Evolutionary conservation across 1,140 invertebrate genomes (phyloP).

Genomic region (Nomia melanderi): DNA sequence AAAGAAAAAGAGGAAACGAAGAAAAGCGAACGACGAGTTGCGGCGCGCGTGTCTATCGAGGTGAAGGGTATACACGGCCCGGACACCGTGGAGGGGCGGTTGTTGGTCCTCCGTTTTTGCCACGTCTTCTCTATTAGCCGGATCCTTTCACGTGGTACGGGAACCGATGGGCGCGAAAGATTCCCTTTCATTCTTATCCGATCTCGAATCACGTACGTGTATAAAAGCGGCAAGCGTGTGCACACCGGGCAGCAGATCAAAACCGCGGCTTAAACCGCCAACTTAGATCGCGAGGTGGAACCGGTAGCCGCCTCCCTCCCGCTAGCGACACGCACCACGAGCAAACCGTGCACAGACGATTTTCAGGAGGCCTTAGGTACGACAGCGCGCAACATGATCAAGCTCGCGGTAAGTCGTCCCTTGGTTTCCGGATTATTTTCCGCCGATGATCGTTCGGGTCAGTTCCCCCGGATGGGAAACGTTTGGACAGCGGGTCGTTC

Average conservation of each 20-base stretch:
- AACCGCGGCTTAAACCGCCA: conserved; percentile 41
- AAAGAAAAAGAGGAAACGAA: conserved; percentile 49
- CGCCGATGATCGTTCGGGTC: neutral
- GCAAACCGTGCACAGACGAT: neutral
- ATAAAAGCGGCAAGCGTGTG: conserved; percentile 61
- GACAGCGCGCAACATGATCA: conserved; percentile 6
- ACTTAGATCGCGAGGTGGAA: conserved; percentile 29
- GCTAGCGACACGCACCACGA: neutral
- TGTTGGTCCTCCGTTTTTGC: conserved; percentile 46
- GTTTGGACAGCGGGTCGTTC: too few relatives aligned
- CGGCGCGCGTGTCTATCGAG: neutral
- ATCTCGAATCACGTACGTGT: conserved; percentile 56
- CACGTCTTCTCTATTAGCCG: conserved; percentile 39
- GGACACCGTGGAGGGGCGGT: neutral
- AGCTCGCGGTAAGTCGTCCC: conserved; percentile 34
- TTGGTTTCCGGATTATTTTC: neutral
- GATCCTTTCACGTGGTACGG: conserved; percentile 57
- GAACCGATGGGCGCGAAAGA: conserved; percentile 38
- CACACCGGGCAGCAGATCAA: conserved; percentile 54
- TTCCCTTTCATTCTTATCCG: conserved; percentile 69
- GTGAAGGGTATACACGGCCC: conserved; percentile 39
- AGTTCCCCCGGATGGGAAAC: neutral
- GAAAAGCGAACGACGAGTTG: conserved; percentile 18
- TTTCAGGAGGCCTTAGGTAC: neutral
- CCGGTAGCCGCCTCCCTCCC: conserved; percentile 1